Evolutionary conservation across 2,113 vertebrate genomes (phyloP).

Genomic region (Upupa epops): DNA sequence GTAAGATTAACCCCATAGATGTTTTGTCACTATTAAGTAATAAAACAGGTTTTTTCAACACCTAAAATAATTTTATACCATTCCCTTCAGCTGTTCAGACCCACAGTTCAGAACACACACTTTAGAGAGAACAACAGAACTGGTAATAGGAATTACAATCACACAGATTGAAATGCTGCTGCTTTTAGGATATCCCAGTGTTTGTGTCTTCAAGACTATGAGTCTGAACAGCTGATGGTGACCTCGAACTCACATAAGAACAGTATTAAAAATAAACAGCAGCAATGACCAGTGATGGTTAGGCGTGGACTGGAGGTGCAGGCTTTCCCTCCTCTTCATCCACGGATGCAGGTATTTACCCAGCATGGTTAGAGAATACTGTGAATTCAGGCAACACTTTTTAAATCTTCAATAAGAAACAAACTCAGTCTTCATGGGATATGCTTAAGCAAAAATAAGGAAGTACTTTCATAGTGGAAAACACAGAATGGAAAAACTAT

Average conservation of each 20-base stretch:
- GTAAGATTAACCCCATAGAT: neutral
- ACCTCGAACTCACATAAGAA: neutral
- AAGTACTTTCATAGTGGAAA: neutral
- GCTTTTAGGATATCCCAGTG: neutral
- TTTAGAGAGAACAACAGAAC: conserved; percentile 16
- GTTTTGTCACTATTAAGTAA: neutral
- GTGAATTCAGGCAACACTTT: neutral
- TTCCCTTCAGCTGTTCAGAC: conserved; percentile 29
- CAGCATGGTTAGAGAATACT: neutral
- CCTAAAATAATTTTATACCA: conserved; percentile 3
- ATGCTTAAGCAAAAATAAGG: neutral
- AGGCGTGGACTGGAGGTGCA: neutral
- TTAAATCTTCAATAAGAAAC: neutral
- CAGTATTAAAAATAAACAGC: neutral
- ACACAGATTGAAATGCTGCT: neutral
- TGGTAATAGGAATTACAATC: neutral
- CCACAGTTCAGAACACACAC: neutral
- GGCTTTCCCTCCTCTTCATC: neutral
- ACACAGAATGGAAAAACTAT: neutral
- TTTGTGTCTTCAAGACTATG: neutral
- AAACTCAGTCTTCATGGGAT: neutral
- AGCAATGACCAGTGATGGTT: neutral
- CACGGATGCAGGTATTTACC: neutral
- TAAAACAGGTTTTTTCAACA: conserved; percentile 3
- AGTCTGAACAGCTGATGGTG: neutral